Evolutionary conservation across 2,113 vertebrate species (phyloP).

Genomic region (Pygathrix nemaeus): DNA sequence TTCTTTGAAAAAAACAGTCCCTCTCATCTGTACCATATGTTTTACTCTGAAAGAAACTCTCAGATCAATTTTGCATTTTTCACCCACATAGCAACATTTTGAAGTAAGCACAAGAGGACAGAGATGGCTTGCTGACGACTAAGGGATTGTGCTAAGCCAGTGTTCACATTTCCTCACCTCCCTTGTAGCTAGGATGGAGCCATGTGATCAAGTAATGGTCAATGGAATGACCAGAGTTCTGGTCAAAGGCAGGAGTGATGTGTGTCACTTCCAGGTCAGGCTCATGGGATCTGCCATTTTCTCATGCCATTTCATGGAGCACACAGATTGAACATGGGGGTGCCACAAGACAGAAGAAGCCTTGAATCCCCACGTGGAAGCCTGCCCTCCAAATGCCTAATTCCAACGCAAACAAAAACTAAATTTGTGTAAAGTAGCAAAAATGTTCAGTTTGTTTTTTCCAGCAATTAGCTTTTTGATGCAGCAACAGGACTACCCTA

Average conservation of each 20-base stretch:
- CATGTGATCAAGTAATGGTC: not conserved
- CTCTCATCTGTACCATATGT: not conserved
- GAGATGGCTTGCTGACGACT: not conserved
- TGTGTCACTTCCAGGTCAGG: not conserved
- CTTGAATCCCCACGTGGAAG: not conserved
- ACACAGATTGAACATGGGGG: not conserved
- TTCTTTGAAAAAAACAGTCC: constrained; percentile 20
- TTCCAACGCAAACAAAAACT: not conserved
- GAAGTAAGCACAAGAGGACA: not conserved
- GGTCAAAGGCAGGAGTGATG: not conserved
- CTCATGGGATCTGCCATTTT: not conserved
- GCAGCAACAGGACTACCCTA: not conserved
- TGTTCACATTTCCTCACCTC: not conserved
- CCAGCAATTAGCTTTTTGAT: not conserved
- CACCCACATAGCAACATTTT: constrained; percentile 18
- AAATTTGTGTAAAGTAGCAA: not conserved
- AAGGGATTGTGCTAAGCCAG: not conserved
- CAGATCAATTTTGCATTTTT: constrained; percentile 5
- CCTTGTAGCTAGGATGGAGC: not conserved
- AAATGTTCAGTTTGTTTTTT: not conserved
- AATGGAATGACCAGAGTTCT: not conserved
- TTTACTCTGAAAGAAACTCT: not conserved
- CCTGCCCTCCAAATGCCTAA: not conserved
- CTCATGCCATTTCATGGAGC: not conserved
- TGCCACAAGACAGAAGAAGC: not conserved